Base-by-base conservation (phyloP, 2,113 vertebrate genomes). In the Vanacampus margaritifer region DNA sequence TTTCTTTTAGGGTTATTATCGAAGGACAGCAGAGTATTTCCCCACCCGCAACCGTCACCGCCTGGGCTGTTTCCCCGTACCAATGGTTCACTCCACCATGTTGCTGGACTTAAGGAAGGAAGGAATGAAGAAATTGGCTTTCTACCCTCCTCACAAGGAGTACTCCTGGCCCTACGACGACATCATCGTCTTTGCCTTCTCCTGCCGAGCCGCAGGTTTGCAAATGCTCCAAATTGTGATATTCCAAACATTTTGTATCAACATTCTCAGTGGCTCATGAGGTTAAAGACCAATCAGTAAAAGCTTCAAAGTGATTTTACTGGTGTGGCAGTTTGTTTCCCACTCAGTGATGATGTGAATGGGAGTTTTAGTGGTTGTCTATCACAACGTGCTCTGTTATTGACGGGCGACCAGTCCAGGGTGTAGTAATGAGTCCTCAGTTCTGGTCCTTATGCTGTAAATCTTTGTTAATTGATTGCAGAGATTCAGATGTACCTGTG, bases 101-200 rank as follows among this genome's bases (percentile, higher is more conserved):
- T 89, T 99, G 79, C 84, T 98, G 0, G 93, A 98, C 67, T 83
- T 99, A 78, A 87, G 87, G 56, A 96, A 93, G 56, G 89, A 93
- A 36, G 93, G 91, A 43, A 92, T 93, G 0, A 89, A 81, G 4
- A 81, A 23, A 1, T 81, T 99, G 53, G 92, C 95, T 56, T 99
- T 99, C 87, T 92, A 94, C 73, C 97, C 97, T 0, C 96, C 96
- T 23, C 96, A 96, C 56, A 83, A 90, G 32, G 94, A 94, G 81
- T 98, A 98, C 78, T 94, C 94, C 4, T 99, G 97, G 97, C 94
- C 97, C 16, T 98, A 95, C 0, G 97, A 98, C 0, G 97, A 98
- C 78, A 97, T 99, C 89, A 98, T 98, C 0, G 93, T 97, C 78
- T 98, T 99, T 0, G 95, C 97, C 48, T 96, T 95, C 69, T 94